Conservation (phyloP, 2,797 vertebrate genomes). For the Argentina silus region DNA sequence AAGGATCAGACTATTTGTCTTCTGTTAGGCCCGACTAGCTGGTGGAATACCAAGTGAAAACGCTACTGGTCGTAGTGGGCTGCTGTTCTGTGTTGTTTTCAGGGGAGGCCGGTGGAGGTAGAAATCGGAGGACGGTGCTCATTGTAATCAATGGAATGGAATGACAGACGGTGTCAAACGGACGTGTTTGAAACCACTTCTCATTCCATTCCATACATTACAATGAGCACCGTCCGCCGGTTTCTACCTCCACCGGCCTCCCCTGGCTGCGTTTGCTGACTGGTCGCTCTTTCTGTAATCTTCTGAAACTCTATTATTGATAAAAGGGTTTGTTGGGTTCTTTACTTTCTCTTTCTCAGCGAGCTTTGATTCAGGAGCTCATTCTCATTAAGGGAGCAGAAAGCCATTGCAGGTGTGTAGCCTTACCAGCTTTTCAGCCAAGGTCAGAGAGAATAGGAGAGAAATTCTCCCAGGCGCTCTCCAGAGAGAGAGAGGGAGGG, state of each 20-base stretch:
- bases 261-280: slow-evolving; percentile 10
- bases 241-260: not conserved
- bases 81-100: not conserved
- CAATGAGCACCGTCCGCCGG: too few relatives aligned
- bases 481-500: slow-evolving; percentile 1
- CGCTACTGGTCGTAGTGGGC: not conserved
- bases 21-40: not conserved
- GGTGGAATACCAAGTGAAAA: slow-evolving; percentile 13
- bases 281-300: slow-evolving; percentile 35
- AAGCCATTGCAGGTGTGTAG: slow-evolving; percentile 18
- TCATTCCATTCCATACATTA: too few relatives aligned
- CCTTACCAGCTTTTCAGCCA: slow-evolving; percentile 19
- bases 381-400: not conserved
- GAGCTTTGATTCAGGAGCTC: slow-evolving; percentile 29
- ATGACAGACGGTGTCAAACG: too few relatives aligned
- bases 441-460: slow-evolving; percentile 27
- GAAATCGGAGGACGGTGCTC: too few relatives aligned
- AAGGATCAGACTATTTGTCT: slow-evolving; percentile 24
- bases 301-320: slow-evolving; percentile 50
- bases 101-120: too few relatives aligned
- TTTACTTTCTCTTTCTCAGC: slow-evolving; percentile 10
- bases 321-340: slow-evolving; percentile 44
- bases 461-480: not conserved
- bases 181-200: too few relatives aligned
- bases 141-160: too few relatives aligned